These are phyloP conservation scores for Masnerella sp. DNA, from an alignment of 2,888 invertebrate species.

Conservation along the genomic window DNA sequence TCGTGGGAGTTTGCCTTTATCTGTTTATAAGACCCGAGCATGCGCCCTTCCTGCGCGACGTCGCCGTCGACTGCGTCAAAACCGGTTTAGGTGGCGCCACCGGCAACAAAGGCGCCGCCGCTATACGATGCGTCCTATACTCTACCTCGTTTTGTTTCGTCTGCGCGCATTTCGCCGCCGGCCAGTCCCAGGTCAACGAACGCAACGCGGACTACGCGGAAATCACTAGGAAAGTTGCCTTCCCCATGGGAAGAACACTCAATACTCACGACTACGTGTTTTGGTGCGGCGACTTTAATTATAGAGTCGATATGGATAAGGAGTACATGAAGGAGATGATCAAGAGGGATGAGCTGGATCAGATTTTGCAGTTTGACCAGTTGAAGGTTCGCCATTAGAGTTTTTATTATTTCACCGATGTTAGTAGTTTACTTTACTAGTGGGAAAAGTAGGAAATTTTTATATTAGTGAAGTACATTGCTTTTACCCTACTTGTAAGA, in stretches of 20 bases:
- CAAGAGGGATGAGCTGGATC: slow-evolving; percentile 84
- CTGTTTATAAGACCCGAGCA: slow-evolving; percentile 94
- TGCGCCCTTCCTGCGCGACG: slow-evolving; percentile 93
- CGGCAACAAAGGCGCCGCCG: slow-evolving; percentile 96
- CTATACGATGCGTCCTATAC: slow-evolving; percentile 93
- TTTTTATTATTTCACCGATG: too few relatives aligned
- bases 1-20: slow-evolving; percentile 98
- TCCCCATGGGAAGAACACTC: slow-evolving; percentile 94
- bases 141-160: slow-evolving; percentile 98
- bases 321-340: slow-evolving; percentile 94
- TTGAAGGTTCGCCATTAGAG: too few relatives aligned
- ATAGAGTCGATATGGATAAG: slow-evolving; percentile 96
- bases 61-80: slow-evolving; percentile 97
- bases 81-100: slow-evolving; percentile 99
- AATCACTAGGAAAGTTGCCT: slow-evolving; percentile 93
- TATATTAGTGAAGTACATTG: too few relatives aligned
- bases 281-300: slow-evolving; percentile 99
- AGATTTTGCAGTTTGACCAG: slow-evolving; percentile 92
- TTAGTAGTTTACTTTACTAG: too few relatives aligned
- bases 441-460: too few relatives aligned
- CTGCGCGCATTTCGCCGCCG: slow-evolving; percentile 99
- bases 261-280: slow-evolving; percentile 98
- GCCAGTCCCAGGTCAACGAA: slow-evolving; percentile 96
- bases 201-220: slow-evolving; percentile 98
- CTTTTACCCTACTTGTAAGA: too few relatives aligned